phyloP scores from a whole-genome alignment of 2,888 invertebrate genomes.

The Heliconius erato region DNA sequence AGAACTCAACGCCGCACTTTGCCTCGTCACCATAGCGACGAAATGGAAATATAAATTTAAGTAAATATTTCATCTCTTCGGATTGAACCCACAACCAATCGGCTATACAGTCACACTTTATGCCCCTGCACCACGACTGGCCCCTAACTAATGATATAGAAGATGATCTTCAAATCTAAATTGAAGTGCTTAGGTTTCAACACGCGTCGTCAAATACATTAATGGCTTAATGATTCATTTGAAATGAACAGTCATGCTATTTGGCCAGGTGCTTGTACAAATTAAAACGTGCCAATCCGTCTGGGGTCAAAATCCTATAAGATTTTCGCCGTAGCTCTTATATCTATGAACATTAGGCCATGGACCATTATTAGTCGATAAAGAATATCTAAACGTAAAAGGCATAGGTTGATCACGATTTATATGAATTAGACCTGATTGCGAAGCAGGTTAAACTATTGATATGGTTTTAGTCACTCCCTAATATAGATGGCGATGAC shows the following conservation, averaged over 20 bases:
- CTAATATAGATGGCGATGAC: slow-evolving; percentile 54
- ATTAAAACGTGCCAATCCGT: slow-evolving; percentile 49
- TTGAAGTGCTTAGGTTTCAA: slow-evolving; percentile 36
- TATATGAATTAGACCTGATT: slow-evolving; percentile 70
- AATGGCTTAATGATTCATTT: slow-evolving; percentile 49
- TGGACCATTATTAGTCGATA: neutral
- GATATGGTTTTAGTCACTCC: slow-evolving; percentile 64
- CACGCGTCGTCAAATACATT: slow-evolving; percentile 48
- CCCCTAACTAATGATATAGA: neutral
- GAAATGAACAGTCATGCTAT: slow-evolving; percentile 48
- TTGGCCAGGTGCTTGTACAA: slow-evolving; percentile 49
- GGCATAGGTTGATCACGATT: slow-evolving; percentile 57
- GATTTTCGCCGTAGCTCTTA: slow-evolving; percentile 28
- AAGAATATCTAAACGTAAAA: slow-evolving; percentile 54
- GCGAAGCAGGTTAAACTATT: slow-evolving; percentile 60
- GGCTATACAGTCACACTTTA: too few relatives aligned
- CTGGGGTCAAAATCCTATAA: slow-evolving; percentile 50
- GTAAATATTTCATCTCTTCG: too few relatives aligned
- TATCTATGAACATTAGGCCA: slow-evolving; percentile 16
- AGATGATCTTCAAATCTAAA: slow-evolving; percentile 22
- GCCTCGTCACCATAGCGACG: too few relatives aligned
- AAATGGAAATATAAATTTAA: too few relatives aligned
- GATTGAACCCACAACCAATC: too few relatives aligned
- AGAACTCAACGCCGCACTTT: too few relatives aligned
- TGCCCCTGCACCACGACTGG: too few relatives aligned